These are phyloP conservation scores for Podarcis cretensis DNA, from an alignment of 2,113 vertebrate genomes.

Conservation along the genomic window DNA sequence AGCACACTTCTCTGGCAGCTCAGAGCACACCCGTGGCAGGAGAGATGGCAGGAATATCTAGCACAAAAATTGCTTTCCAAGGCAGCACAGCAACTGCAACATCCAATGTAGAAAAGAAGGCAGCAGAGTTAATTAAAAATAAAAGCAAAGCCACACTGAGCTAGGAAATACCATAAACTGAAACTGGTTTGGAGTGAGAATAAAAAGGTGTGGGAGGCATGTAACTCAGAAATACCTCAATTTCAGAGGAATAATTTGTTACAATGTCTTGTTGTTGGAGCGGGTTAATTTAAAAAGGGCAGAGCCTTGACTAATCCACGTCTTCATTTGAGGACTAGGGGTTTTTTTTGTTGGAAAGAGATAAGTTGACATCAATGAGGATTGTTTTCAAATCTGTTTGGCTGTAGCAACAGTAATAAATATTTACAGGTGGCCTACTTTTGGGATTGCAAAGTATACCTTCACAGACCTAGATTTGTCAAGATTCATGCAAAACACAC, in stretches of 20 bases:
- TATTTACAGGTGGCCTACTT: not conserved
- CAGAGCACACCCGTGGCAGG: not conserved
- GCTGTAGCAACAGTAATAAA: slow-evolving; percentile 14
- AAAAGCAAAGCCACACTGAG: slow-evolving; percentile 10
- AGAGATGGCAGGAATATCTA: not conserved
- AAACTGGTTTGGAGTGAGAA: slow-evolving; percentile 15
- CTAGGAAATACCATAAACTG: slow-evolving; percentile 4
- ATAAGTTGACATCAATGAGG: not conserved
- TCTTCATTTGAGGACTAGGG: not conserved
- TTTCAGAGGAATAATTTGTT: not conserved
- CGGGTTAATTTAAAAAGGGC: slow-evolving; percentile 1
- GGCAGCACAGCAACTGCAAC: not conserved
- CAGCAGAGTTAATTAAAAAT: slow-evolving; percentile 32
- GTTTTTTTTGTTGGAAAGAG: not conserved
- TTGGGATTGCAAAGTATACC: slow-evolving; percentile 20
- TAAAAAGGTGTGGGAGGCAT: slow-evolving; percentile 16
- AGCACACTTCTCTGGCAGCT: no score
- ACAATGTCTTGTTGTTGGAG: not conserved
- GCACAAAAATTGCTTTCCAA: slow-evolving; percentile 25
- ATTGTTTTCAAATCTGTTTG: slow-evolving; percentile 17
- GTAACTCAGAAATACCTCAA: not conserved
- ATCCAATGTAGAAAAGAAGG: not conserved
- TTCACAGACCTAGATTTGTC: slow-evolving; percentile 1
- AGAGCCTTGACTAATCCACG: slow-evolving; percentile 1
- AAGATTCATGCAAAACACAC: not conserved